These are phyloP conservation scores for Exocentrus adspersus DNA, from an alignment of 2,888 invertebrate species.

Conservation along the genomic window DNA sequence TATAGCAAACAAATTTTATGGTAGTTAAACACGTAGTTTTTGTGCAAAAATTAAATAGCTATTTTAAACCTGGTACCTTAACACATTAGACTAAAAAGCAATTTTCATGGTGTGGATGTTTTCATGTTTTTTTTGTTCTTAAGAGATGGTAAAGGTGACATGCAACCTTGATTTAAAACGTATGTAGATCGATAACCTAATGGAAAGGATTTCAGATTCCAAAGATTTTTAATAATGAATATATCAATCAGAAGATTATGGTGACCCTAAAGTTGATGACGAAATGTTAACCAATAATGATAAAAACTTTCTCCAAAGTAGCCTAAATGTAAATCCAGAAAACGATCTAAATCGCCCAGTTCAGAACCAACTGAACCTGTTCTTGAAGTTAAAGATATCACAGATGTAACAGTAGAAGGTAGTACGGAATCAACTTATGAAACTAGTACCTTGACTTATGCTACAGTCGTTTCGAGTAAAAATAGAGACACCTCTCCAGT, in stretches of 20 bases:
- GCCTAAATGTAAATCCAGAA: constrained; percentile 45
- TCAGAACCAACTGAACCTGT: neutral
- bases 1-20: too few relatives aligned
- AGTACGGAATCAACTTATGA: constrained; percentile 1
- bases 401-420: constrained; percentile 13
- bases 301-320: constrained; percentile 15
- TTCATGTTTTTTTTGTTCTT: too few relatives aligned
- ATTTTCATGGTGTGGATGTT: too few relatives aligned
- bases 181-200: too few relatives aligned
- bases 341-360: constrained; percentile 35
- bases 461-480: constrained; percentile 8
- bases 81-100: too few relatives aligned
- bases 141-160: too few relatives aligned
- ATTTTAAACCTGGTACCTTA: too few relatives aligned
- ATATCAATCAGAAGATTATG: neutral
- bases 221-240: too few relatives aligned
- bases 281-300: neutral
- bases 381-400: neutral
- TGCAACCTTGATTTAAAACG: too few relatives aligned
- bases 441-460: constrained; percentile 18
- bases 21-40: too few relatives aligned
- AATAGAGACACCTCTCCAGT: constrained; percentile 22
- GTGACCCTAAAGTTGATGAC: neutral
- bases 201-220: too few relatives aligned
- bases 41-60: too few relatives aligned